phyloP scores from a whole-genome alignment of 2,888 invertebrate genomes.

The Galerucella pusilla region DNA sequence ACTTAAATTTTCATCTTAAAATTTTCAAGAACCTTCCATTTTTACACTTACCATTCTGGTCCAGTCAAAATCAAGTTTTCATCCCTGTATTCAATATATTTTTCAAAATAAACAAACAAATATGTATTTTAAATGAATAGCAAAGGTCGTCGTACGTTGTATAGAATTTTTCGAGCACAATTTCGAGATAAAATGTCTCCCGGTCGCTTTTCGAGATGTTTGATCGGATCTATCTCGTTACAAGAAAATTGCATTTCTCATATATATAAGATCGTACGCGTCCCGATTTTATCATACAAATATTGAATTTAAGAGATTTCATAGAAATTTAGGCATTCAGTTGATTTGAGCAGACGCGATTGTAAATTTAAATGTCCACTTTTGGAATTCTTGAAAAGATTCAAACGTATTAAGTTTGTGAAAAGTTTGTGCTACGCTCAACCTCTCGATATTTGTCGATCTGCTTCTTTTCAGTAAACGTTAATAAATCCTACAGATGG shows the following conservation, averaged over 20 bases:
- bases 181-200: slow-evolving; percentile 9
- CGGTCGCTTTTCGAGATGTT: slow-evolving; percentile 5
- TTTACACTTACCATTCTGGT: too few species aligned
- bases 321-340: slow-evolving; percentile 2
- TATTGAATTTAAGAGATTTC: slow-evolving; percentile 15
- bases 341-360: not conserved
- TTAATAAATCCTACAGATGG: too few species aligned
- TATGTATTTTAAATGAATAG: too few species aligned
- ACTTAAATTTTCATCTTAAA: too few species aligned
- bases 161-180: not conserved
- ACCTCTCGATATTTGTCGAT: not conserved
- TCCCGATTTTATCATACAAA: slow-evolving; percentile 11
- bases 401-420: not conserved
- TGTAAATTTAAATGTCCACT: slow-evolving; percentile 8
- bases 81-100: too few species aligned
- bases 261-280: not conserved
- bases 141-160: not conserved
- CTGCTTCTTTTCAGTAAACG: too few species aligned
- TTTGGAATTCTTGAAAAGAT: not conserved
- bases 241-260: slow-evolving; percentile 1
- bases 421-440: not conserved
- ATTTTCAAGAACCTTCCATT: too few species aligned
- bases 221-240: slow-evolving; percentile 16
- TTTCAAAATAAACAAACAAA: too few species aligned
- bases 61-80: too few species aligned